Percentiles rank a stretch among this genome's conserved stretches.
These are phyloP conservation scores for Colius striatus DNA, from an alignment of 2,113 vertebrate genomes.

Conservation along the genomic window DNA sequence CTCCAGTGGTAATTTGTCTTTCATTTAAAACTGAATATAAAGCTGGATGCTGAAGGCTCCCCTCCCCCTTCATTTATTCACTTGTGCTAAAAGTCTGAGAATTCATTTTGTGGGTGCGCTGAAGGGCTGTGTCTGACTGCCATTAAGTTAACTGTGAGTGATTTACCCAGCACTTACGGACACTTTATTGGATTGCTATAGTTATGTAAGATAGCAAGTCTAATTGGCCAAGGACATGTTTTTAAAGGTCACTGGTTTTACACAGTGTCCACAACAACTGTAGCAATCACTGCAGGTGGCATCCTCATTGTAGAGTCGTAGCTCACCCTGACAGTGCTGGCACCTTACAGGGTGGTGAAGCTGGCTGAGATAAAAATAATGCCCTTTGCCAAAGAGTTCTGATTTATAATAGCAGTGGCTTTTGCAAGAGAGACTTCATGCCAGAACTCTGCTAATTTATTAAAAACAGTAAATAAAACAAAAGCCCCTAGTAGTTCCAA, in stretches of 20 bases:
- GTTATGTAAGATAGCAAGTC: neutral
- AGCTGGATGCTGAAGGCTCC: neutral
- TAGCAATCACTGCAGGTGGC: constrained; percentile 29
- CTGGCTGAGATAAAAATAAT: neutral
- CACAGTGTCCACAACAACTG: constrained; percentile 14
- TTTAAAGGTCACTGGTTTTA: constrained; percentile 48
- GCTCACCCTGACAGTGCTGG: neutral
- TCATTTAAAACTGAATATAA: neutral
- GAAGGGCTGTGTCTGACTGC: constrained; percentile 27
- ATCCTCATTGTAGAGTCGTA: neutral
- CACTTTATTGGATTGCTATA: constrained; percentile 5
- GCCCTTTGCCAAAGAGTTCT: neutral
- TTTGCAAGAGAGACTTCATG: constrained; percentile 8
- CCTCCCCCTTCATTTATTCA: neutral
- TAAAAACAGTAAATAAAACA: neutral
- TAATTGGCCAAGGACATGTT: constrained; percentile 28
- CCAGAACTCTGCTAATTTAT: constrained; percentile 10
- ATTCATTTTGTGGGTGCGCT: neutral
- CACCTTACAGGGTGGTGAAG: neutral
- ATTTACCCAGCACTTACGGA: constrained; percentile 17
- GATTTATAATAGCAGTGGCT: constrained; percentile 16
- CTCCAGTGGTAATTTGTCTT: neutral
- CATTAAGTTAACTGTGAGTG: constrained; percentile 5
- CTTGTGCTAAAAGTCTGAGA: constrained; percentile 15
- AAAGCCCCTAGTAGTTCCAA: neutral